Conservation (phyloP, 2,797 vertebrate species). For the Odontamblyopus rebecca region DNA sequence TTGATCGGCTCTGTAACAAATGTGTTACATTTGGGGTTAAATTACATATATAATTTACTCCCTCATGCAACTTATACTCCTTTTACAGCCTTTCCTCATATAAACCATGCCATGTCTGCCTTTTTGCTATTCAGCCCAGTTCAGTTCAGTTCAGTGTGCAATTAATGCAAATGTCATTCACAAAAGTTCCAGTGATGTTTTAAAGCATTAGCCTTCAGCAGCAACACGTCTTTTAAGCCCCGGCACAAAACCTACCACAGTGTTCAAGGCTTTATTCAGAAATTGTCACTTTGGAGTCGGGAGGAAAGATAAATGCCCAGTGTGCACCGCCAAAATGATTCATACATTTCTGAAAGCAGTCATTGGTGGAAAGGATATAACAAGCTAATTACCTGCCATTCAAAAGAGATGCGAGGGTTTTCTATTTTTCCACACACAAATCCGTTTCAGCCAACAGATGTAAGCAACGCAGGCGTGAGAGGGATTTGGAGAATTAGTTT, state of each 20-base stretch:
- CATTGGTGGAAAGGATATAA: conserved; percentile 12
- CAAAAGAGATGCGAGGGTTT: conserved; percentile 4
- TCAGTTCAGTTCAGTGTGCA: not conserved
- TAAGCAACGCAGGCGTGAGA: conserved; percentile 15
- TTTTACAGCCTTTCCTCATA: not conserved
- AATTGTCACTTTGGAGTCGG: conserved; percentile 28
- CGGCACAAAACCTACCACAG: conserved; percentile 20
- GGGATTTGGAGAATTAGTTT: conserved; percentile 36
- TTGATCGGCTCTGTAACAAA: too few species aligned
- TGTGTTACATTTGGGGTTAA: too few species aligned
- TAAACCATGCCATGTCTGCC: conserved; percentile 22
- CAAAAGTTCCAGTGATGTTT: conserved; percentile 17
- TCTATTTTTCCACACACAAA: not conserved
- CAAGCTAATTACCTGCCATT: conserved; percentile 33
- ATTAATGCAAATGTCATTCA: conserved; percentile 18
- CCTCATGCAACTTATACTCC: too few species aligned
- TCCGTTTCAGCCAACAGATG: conserved; percentile 23
- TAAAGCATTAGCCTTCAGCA: conserved; percentile 28
- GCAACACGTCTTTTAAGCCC: conserved; percentile 10
- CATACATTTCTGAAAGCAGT: conserved; percentile 6
- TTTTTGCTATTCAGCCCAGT: not conserved
- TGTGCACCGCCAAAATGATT: conserved; percentile 6
- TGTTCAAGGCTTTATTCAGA: conserved; percentile 44
- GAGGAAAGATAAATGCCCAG: conserved; percentile 21
- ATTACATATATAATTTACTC: too few species aligned